Evolutionary conservation across 1,140 invertebrate genomes (phyloP).

Genomic region (Trichonephila clavata): DNA sequence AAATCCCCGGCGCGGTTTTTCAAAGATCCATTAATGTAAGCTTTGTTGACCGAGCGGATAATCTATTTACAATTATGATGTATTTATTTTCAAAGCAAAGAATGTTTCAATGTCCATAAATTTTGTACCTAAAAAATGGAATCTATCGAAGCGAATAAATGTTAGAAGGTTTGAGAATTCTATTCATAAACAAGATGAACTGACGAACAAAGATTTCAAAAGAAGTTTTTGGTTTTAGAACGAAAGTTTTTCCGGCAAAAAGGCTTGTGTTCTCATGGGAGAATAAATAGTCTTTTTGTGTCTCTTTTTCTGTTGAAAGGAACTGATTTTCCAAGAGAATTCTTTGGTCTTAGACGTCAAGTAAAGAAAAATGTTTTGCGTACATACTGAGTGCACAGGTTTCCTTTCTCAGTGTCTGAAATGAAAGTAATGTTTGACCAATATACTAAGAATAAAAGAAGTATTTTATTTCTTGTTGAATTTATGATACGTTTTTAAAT

Average conservation of each 20-base stretch:
- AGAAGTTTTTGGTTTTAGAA: neutral
- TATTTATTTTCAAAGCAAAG: neutral
- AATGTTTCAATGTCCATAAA: neutral
- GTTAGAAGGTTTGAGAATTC: neutral
- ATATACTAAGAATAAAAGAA: no score
- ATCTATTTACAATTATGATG: no score
- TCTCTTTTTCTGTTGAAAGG: neutral
- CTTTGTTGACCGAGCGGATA: no score
- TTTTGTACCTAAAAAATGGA: neutral
- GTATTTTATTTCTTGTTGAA: no score
- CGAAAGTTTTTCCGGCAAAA: neutral
- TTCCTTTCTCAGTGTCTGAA: no score
- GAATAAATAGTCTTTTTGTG: neutral
- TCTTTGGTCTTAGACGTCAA: neutral
- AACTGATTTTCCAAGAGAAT: neutral
- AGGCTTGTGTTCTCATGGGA: neutral
- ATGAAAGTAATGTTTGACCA: no score
- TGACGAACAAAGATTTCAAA: slow-evolving; percentile 4
- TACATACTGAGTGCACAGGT: neutral
- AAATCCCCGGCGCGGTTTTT: no score
- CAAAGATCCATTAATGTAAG: no score
- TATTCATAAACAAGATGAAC: neutral
- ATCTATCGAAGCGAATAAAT: neutral
- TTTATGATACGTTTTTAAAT: no score
- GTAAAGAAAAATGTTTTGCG: neutral